These are phyloP conservation scores for Euleptes europaea DNA, from an alignment of 2,113 vertebrate genomes.

Conservation along the genomic window DNA sequence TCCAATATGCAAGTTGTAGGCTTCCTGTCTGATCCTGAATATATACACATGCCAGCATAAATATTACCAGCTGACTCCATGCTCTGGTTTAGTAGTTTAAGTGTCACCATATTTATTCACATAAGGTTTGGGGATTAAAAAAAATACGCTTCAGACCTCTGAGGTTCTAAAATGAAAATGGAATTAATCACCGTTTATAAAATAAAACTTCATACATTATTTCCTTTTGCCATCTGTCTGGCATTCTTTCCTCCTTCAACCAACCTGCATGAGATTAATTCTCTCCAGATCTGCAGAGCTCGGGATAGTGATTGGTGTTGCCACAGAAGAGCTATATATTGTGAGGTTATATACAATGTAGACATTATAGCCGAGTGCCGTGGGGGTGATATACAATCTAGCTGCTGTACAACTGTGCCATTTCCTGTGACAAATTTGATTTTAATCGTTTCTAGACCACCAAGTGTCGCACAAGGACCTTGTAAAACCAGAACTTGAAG, in stretches of 20 bases:
- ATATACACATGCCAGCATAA: background rate
- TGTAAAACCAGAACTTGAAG: background rate
- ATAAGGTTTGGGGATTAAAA: constrained; percentile 15
- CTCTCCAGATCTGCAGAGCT: constrained; percentile 23
- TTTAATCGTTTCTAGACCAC: background rate
- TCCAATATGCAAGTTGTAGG: constrained; percentile 8
- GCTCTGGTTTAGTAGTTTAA: constrained; percentile 31
- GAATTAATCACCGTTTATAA: constrained; percentile 57
- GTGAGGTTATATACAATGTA: background rate
- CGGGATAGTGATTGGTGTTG: constrained; percentile 13
- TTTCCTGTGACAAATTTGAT: constrained; percentile 21
- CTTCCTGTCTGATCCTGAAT: constrained; percentile 28
- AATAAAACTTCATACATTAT: constrained; percentile 35
- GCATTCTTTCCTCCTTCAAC: constrained; percentile 21
- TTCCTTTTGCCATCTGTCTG: constrained; percentile 55
- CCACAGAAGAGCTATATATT: constrained; percentile 26
- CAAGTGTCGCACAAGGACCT: constrained; percentile 7
- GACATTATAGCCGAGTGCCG: constrained; percentile 21
- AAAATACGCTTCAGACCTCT: constrained; percentile 27
- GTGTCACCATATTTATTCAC: constrained; percentile 31
- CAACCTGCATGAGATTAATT: constrained; percentile 49
- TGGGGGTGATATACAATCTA: background rate
- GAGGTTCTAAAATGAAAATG: constrained; percentile 48
- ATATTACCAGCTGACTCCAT: constrained; percentile 1
- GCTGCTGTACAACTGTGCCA: constrained; percentile 5